These are phyloP conservation scores for Uropetala carovei DNA, from an alignment of 2,888 invertebrate genomes.

Conservation along the genomic window DNA sequence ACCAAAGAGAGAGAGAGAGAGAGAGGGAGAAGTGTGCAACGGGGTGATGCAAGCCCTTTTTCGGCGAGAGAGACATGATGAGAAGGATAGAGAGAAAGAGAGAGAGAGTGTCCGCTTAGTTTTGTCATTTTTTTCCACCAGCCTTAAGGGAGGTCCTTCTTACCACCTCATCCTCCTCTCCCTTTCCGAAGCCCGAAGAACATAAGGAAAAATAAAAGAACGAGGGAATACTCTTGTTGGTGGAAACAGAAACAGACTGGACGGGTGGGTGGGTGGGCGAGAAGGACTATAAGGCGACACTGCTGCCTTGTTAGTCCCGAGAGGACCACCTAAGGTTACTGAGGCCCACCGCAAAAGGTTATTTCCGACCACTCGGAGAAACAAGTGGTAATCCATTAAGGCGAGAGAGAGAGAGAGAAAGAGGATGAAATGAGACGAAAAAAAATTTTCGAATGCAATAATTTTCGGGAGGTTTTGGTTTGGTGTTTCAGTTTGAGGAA, in stretches of 20 bases:
- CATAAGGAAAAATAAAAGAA: background rate
- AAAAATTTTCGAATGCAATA: background rate
- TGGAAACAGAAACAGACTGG: constrained; percentile 27
- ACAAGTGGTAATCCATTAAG: constrained; percentile 35
- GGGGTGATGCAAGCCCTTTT: background rate
- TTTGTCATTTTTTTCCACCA: constrained; percentile 5
- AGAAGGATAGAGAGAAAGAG: background rate
- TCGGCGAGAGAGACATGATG: background rate
- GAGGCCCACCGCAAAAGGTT: constrained; percentile 21
- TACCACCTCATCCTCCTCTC: too few species aligned
- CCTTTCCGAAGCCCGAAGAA: too few species aligned
- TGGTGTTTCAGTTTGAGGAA: too few species aligned
- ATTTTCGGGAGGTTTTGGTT: background rate
- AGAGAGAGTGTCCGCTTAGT: background rate
- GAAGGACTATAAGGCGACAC: background rate
- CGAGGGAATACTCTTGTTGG: constrained; percentile 6
- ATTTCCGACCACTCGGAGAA: constrained; percentile 20
- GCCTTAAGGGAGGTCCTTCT: background rate
- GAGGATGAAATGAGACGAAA: too few species aligned
- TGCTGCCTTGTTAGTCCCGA: constrained; percentile 13
- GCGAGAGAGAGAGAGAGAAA: background rate
- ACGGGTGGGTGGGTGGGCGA: background rate
- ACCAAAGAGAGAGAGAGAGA: background rate
- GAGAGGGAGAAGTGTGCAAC: background rate
- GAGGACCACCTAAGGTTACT: constrained; percentile 7